Evolutionary conservation across 2,797 vertebrate species (phyloP).

Genomic region (Paramormyrops hopkinsi): DNA sequence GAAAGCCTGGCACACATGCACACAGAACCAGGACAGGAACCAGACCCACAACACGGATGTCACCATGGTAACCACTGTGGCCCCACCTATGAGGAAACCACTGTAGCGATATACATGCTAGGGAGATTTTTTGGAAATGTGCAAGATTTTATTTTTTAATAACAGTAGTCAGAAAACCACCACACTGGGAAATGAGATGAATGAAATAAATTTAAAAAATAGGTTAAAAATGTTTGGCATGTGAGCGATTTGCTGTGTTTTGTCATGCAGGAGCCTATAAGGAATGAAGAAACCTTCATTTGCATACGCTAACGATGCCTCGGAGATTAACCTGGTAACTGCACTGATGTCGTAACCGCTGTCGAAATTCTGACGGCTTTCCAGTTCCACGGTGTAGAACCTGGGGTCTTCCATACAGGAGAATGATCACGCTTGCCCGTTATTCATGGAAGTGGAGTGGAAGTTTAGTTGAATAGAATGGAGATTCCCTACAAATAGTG

Average conservation of each 20-base stretch:
- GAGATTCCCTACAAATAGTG: neutral
- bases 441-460: neutral
- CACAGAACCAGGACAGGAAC: neutral
- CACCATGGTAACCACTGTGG: neutral
- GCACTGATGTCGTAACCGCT: neutral
- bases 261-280: neutral
- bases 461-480: neutral
- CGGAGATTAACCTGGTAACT: neutral
- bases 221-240: neutral
- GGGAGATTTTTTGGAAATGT: neutral
- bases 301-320: neutral
- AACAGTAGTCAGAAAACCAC: neutral
- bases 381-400: neutral
- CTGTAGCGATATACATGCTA: neutral
- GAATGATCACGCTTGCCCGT: neutral
- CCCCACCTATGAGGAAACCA: neutral
- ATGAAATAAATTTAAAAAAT: neutral
- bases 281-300: neutral
- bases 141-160: neutral
- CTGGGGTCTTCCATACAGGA: neutral
- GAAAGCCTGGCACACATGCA: neutral
- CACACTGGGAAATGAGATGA: neutral
- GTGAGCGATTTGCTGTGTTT: neutral
- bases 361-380: neutral
- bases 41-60: neutral